These are phyloP conservation scores for Hydrocynus forskahlii DNA, from an alignment of 2,797 vertebrate genomes.

Conservation along the genomic window DNA sequence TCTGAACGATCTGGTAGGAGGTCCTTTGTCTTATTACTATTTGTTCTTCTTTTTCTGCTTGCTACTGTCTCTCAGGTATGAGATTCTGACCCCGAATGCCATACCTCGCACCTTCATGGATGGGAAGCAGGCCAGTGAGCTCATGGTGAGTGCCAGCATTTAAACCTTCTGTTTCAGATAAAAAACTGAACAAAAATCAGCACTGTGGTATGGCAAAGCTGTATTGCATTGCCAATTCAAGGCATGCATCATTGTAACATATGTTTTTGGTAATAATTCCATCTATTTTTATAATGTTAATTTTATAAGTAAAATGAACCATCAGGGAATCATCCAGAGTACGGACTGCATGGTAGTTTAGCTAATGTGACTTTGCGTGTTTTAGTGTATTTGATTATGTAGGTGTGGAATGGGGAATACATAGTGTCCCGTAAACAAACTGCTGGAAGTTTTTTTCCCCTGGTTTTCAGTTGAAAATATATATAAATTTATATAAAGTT, in stretches of 20 bases:
- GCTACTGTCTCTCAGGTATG: conserved; percentile 73
- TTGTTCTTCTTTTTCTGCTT: conserved; percentile 21
- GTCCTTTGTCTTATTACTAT: not conserved
- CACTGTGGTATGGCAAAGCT: too few species aligned
- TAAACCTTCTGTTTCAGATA: not conserved
- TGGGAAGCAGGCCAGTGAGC: conserved; percentile 88
- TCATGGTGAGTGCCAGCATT: conserved; percentile 78
- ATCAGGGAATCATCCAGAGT: too few species aligned
- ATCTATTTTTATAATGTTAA: too few species aligned
- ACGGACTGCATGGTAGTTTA: too few species aligned
- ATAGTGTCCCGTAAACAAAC: not conserved
- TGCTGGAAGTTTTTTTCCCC: too few species aligned
- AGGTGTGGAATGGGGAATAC: not conserved
- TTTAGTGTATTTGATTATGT: not conserved
- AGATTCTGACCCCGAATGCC: conserved; percentile 87
- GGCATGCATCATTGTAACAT: too few species aligned
- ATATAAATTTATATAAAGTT: too few species aligned
- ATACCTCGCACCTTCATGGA: conserved; percentile 92
- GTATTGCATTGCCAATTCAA: not conserved
- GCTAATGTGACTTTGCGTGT: not conserved
- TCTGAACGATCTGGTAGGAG: not conserved
- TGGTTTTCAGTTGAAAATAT: too few species aligned
- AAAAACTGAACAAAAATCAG: not conserved
- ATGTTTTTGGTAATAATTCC: too few species aligned
- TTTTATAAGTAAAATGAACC: too few species aligned